Conservation (phyloP, 2,797 vertebrate species). For the Heliangelus exortis region DNA sequence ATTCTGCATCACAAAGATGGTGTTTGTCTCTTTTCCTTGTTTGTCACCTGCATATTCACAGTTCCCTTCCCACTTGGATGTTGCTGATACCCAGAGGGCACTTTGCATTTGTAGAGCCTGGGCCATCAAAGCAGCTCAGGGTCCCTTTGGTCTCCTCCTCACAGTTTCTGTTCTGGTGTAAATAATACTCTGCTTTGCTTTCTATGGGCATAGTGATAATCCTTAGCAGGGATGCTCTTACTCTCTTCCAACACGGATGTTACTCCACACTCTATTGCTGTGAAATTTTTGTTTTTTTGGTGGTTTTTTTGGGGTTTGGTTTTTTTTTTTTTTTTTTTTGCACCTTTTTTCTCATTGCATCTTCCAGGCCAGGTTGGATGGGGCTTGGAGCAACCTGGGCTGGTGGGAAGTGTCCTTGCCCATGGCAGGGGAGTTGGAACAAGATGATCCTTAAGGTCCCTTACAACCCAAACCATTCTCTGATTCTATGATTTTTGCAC, state of each 20-base stretch:
- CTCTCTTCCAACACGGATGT: not conserved
- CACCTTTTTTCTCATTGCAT: not conserved
- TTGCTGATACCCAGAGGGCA: not conserved
- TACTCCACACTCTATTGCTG: accelerated
- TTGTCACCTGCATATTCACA: constrained; percentile 55
- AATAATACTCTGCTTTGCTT: not conserved
- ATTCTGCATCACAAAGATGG: constrained; percentile 26
- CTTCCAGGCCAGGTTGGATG: too few relatives aligned
- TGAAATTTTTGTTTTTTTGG: not conserved
- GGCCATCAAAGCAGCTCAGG: constrained; percentile 33
- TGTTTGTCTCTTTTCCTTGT: constrained; percentile 22
- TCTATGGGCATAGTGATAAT: not conserved
- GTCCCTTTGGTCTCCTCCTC: not conserved
- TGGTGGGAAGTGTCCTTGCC: too few relatives aligned
- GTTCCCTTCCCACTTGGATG: not conserved
- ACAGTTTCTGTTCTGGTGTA: not conserved
- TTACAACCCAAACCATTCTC: too few relatives aligned
- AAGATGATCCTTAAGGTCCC: too few relatives aligned
- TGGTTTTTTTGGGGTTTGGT: too few relatives aligned
- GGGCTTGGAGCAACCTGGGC: too few relatives aligned
- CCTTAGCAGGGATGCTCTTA: not conserved
- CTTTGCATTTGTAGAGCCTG: constrained; percentile 49
- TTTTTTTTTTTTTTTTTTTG: too few relatives aligned
- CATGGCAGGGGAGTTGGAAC: too few relatives aligned
- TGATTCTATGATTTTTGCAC: too few relatives aligned